Conservation (phyloP, 2,797 vertebrate genomes). For the Poeciliopsis paucimaculata region DNA sequence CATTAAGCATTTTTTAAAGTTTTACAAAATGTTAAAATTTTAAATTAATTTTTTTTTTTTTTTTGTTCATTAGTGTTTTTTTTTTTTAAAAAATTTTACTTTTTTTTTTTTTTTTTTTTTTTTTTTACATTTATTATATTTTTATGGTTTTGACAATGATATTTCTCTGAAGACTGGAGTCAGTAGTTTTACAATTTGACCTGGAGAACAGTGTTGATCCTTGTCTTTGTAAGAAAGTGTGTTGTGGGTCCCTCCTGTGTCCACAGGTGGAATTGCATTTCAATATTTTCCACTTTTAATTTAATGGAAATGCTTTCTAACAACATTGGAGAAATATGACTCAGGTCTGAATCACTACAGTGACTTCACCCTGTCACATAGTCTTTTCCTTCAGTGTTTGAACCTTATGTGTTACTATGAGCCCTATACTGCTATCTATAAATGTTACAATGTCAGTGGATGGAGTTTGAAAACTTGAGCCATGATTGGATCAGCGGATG, state of each 20-base stretch:
- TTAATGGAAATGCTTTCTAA: background rate
- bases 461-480: conserved; percentile 38
- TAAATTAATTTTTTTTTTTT: too few species aligned
- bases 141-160: background rate
- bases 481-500: conserved; percentile 68
- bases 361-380: conserved; percentile 12
- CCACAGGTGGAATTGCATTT: conserved; percentile 7
- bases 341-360: background rate
- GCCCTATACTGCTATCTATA: background rate
- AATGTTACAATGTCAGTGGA: conserved; percentile 45
- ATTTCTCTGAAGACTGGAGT: background rate
- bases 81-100: too few species aligned
- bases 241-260: conserved; percentile 51
- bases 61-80: too few species aligned
- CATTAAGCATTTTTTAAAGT: too few species aligned
- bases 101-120: too few species aligned
- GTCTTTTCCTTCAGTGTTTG: background rate
- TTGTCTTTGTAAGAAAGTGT: background rate
- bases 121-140: background rate
- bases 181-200: background rate
- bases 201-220: background rate
- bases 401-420: conserved; percentile 17
- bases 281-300: background rate
- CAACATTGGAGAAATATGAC: background rate
- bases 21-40: too few species aligned